phyloP scores from a whole-genome alignment of 2,797 vertebrate genomes.

The Falco peregrinus region DNA sequence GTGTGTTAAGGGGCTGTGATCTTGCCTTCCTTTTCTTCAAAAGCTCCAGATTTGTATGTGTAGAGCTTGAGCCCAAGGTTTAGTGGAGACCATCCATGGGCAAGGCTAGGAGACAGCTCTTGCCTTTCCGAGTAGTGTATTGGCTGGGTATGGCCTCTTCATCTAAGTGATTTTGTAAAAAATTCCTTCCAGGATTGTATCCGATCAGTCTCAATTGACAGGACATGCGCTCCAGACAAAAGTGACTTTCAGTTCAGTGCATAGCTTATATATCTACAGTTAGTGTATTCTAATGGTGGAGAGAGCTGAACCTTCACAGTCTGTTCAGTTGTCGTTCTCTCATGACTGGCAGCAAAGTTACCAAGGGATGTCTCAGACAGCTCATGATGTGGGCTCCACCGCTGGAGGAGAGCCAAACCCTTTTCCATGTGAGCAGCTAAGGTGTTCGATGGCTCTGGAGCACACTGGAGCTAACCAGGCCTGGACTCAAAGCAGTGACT shows the following conservation, averaged over 20 bases:
- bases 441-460: neutral
- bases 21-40: neutral
- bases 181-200: neutral
- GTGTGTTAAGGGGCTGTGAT: neutral
- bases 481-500: neutral
- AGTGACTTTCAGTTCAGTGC: neutral
- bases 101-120: neutral
- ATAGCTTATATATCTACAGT: neutral
- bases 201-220: neutral
- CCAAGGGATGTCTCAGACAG: neutral
- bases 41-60: neutral
- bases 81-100: neutral
- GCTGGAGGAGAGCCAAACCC: neutral
- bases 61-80: neutral
- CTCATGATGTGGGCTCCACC: neutral
- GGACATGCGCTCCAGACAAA: neutral
- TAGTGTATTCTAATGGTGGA: neutral
- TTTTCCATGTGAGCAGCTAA: neutral
- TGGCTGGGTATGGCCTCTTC: neutral
- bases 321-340: neutral
- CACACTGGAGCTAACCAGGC: neutral
- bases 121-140: neutral
- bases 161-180: neutral
- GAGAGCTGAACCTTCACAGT: neutral
- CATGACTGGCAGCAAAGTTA: neutral